Conservation (phyloP, 2,797 vertebrate species). For the Hirundo rustica region DNA sequence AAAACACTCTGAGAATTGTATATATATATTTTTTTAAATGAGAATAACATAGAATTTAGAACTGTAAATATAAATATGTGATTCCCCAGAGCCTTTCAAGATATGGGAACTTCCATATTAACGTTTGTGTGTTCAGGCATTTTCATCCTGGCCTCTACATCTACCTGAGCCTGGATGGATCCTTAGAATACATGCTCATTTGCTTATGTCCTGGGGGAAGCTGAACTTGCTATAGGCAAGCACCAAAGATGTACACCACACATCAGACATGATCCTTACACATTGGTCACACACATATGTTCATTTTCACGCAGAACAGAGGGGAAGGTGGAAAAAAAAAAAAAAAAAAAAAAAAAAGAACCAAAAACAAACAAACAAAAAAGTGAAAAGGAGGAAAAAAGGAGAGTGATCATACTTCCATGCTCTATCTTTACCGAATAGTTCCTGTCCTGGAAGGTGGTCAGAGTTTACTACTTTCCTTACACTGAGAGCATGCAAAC, state of each 20-base stretch:
- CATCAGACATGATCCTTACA: neutral
- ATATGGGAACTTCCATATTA: neutral
- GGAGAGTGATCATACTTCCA: neutral
- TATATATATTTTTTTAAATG: neutral
- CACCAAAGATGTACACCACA: neutral
- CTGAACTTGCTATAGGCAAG: neutral
- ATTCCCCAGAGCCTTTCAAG: neutral
- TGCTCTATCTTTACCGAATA: neutral
- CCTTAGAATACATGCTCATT: neutral
- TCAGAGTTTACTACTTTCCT: neutral
- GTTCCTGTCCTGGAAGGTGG: neutral
- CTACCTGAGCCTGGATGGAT: neutral
- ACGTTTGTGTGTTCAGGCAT: neutral
- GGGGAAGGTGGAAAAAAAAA: neutral
- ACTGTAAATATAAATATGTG: neutral
- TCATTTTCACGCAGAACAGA: neutral
- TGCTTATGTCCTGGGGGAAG: neutral
- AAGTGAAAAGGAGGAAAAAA: neutral
- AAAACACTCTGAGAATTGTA: neutral
- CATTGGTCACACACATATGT: rapidly evolving
- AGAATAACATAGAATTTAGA: neutral
- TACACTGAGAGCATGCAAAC: neutral
- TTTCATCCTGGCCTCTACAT: neutral
- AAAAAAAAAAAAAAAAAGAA: neutral
- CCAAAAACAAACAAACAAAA: neutral